phyloP scores from a whole-genome alignment of 2,797 vertebrate species.

The Lindbergichthys nudifrons region DNA sequence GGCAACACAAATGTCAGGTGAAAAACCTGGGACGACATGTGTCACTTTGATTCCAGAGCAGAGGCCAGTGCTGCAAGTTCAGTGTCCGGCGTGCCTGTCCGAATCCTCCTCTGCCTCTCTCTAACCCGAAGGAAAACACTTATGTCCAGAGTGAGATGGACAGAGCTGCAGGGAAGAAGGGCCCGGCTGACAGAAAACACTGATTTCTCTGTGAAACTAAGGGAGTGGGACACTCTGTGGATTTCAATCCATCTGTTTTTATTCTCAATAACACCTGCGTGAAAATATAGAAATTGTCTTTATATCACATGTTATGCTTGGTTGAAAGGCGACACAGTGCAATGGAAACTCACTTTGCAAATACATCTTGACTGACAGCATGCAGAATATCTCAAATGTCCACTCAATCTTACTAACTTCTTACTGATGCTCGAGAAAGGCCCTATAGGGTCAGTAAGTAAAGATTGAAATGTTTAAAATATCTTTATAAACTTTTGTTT shows the following conservation, averaged over 20 bases:
- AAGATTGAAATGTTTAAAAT: too few species aligned
- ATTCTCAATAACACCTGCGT: neutral
- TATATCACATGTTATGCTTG: neutral
- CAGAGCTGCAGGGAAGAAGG: conserved; percentile 51
- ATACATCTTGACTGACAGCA: too few species aligned
- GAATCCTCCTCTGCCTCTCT: conserved; percentile 59
- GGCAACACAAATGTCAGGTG: conserved; percentile 75
- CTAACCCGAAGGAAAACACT: conserved; percentile 63
- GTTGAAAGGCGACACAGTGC: neutral
- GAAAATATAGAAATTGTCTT: neutral
- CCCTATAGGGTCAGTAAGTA: too few species aligned
- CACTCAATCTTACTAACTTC: too few species aligned
- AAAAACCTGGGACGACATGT: conserved; percentile 80
- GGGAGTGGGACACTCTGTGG: conserved; percentile 37
- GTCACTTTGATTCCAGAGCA: conserved; percentile 79
- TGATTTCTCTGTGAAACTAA: conserved; percentile 43
- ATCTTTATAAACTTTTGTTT: too few species aligned
- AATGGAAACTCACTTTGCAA: too few species aligned
- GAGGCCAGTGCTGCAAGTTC: conserved; percentile 56
- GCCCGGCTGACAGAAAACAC: conserved; percentile 47
- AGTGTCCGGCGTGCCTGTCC: conserved; percentile 69
- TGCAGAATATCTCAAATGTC: too few species aligned
- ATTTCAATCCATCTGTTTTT: neutral
- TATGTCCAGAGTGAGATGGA: conserved; percentile 54
- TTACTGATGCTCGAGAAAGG: too few species aligned